Evolutionary conservation across 2,888 invertebrate genomes (phyloP).

Genomic region (Watsonalla binaria): DNA sequence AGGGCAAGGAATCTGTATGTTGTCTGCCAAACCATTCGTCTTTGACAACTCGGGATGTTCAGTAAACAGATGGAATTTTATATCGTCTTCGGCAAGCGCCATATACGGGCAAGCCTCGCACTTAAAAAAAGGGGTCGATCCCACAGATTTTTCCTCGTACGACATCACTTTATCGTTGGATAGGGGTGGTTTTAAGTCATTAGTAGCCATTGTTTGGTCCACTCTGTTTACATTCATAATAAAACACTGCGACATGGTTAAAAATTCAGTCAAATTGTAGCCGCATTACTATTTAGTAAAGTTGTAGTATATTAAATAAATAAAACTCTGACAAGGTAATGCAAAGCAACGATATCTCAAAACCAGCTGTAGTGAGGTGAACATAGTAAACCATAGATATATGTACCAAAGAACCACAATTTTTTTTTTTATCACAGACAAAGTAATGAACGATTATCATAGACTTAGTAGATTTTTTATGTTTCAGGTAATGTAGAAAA

Average conservation of each 20-base stretch:
- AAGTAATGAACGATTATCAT: too few relatives aligned
- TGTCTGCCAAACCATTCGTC: constrained; percentile 73
- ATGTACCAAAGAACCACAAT: too few relatives aligned
- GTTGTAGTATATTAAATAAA: too few relatives aligned
- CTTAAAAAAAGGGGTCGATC: constrained; percentile 72
- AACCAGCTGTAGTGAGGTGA: too few relatives aligned
- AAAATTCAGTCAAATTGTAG: background rate
- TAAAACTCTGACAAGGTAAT: too few relatives aligned
- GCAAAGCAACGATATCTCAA: too few relatives aligned
- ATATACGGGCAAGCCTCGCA: constrained; percentile 78
- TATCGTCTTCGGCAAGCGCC: constrained; percentile 73
- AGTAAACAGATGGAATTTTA: constrained; percentile 73
- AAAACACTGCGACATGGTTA: constrained; percentile 33
- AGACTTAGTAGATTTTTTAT: too few relatives aligned
- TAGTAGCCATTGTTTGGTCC: constrained; percentile 20
- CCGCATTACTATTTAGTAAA: too few relatives aligned
- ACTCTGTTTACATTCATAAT: constrained; percentile 41
- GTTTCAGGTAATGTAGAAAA: too few relatives aligned
- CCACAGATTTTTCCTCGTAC: constrained; percentile 70
- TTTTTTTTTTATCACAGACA: too few relatives aligned
- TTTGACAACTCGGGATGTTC: constrained; percentile 69
- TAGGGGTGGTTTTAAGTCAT: constrained; percentile 34
- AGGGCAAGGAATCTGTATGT: constrained; percentile 80
- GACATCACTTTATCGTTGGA: constrained; percentile 66
- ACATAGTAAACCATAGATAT: too few relatives aligned